A percentile compares a stretch with the other conserved stretches of the same genome.
These are phyloP conservation scores for Procambarus clarkii DNA, from an alignment of 1,140 invertebrate species.

Conservation along the genomic window DNA sequence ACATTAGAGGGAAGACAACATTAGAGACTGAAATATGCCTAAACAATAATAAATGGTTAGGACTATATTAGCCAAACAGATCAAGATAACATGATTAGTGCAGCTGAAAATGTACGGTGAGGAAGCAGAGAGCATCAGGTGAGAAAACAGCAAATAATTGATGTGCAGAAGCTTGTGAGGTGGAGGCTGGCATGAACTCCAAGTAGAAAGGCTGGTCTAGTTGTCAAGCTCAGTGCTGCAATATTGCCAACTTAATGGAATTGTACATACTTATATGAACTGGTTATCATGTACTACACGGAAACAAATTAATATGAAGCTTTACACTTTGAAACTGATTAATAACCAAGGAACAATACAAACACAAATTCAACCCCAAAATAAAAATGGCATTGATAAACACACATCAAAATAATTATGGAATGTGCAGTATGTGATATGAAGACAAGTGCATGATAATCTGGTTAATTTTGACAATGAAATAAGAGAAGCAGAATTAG, in stretches of 20 bases:
- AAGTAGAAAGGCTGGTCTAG: background rate
- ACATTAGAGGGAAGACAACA: too few relatives aligned
- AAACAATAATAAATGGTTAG: background rate
- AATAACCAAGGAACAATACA: background rate
- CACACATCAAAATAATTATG: background rate
- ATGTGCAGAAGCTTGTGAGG: background rate
- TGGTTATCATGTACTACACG: background rate
- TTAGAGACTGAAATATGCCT: too few relatives aligned
- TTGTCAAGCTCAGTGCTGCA: background rate
- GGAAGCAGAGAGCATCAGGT: background rate
- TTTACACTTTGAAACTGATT: background rate
- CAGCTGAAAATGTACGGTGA: background rate
- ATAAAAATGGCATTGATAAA: background rate
- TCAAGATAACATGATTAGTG: background rate
- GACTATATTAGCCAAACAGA: background rate
- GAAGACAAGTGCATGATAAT: background rate
- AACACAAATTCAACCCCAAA: background rate
- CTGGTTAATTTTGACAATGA: background rate
- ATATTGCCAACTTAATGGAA: background rate
- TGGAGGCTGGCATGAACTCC: background rate
- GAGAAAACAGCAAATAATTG: background rate
- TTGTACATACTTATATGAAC: background rate
- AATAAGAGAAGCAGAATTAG: background rate
- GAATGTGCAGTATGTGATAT: background rate
- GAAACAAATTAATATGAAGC: background rate